Evolutionary conservation across 53 echinoderm and acorn worm genomes (phyloP), one percentile per base, ranked within the genome.

Genomic region (Henricia sp.): DNA sequence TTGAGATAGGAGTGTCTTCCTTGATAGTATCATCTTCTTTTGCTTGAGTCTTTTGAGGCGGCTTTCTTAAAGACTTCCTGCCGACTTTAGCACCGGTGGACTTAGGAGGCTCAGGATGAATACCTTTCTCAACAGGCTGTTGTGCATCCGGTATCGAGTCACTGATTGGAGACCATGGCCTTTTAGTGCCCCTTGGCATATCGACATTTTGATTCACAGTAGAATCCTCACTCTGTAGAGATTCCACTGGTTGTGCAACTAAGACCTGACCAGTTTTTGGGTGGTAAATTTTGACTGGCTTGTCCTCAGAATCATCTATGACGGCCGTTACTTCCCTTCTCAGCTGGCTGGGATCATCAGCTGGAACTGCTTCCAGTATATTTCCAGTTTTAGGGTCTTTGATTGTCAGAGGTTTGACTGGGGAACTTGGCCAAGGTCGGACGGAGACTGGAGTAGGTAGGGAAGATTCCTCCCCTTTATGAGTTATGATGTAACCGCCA

Each of bases 271-370:
- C 50, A 9, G 71, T 89, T 14, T 32, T 89, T 43, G 92, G 95
- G 58, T 92, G 74, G 74, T 74, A 90, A 14, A 95, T 87, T 37
- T 78, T 84, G n/a, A n/a, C 65, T 52, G 80, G 85, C 20, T 60
- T 66, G 14, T 62, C 53, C 24, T 56, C 27, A 39, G 67, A 38
- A 26, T 85, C 85, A 50, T 70, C 54, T 37, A 91, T 65, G 67
- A 67, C 84, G 27, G 84, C 91, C 30, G 62, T 51, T 28, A 88
- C 55, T 32, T 88, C 58, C 24, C 36, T 84, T 69, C 88, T 50
- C 26, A 91, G 84, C 38, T 85, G 58, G 4, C 44, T 25, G 6
- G 83, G 76, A 67, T 86, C 53, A 19, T 74, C 66, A 20, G 87
- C 60, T 59, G 91, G 91, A 26, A 87, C 56, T 41, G 70, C 84